Evolutionary conservation across 2,797 vertebrate species (phyloP), one percentile per base, ranked within the genome.

Genomic region (Rhinatrema bivittatum): DNA sequence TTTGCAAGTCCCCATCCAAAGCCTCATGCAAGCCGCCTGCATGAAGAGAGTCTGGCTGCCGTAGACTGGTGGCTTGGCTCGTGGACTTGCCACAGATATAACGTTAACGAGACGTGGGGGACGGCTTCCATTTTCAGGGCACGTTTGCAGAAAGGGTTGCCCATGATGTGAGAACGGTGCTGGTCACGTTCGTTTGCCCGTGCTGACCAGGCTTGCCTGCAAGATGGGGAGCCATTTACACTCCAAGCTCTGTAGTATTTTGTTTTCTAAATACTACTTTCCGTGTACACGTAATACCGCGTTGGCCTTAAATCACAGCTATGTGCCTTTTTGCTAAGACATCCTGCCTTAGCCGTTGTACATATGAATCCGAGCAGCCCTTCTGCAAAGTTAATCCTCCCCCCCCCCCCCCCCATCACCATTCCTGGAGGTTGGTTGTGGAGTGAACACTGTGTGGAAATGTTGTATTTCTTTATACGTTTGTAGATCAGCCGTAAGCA

Each of bases 221-320:
- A 60, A 31, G 49, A 6, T 20, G 10, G 60, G 32, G 50, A 42
- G 30, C 50, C 56, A 55, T n/a, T n/a, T n/a, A n/a, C n/a, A n/a
- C n/a, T n/a, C n/a, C n/a, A n/a, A n/a, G n/a, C n/a, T n/a, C n/a
- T n/a, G n/a, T n/a, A n/a, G n/a, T n/a, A n/a, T n/a, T n/a, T n/a
- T n/a, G n/a, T n/a, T n/a, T n/a, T n/a, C n/a, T n/a, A n/a, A n/a
- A n/a, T n/a, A n/a, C 43, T n/a, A 54, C 43, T 64, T 68, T 72
- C 47, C 60, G 12, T 59, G 26, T 50, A 50, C 64, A 72, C 20
- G 65, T 50, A 55, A 59, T 68, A 68, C 79, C 65, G 0, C 59
- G 53, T 47, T 78, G 76, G 83, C 82, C 84, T 87, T 86, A 85
- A 85, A 67, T 82, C 70, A 75, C 77, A 78, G 56, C 63, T 55